phyloP scores from a whole-genome alignment of 2,888 invertebrate genomes.

The Morpho achilles region DNA sequence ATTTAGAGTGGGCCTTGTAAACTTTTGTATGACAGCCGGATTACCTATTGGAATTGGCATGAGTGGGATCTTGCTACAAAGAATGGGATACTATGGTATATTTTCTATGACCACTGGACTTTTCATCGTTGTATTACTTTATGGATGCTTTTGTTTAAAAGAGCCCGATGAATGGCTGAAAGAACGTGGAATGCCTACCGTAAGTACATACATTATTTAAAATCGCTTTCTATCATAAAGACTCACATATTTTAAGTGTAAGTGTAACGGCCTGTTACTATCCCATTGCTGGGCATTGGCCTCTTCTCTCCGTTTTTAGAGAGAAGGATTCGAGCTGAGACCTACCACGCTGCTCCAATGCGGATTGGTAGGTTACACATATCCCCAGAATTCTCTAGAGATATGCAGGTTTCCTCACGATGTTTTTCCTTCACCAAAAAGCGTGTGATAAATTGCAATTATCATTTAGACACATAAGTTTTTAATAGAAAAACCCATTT shows the following conservation, averaged over 20 bases:
- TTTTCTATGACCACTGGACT: conserved; percentile 56
- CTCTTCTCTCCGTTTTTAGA: too few species aligned
- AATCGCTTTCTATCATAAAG: background rate
- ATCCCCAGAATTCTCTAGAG: too few species aligned
- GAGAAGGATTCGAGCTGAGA: too few species aligned
- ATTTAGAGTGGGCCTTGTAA: conserved; percentile 80
- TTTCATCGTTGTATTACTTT: conserved; percentile 82
- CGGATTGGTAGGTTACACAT: too few species aligned
- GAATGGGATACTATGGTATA: conserved; percentile 67
- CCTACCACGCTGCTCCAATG: too few species aligned
- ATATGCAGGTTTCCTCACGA: too few species aligned
- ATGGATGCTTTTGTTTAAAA: conserved; percentile 84
- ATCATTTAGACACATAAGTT: too few species aligned
- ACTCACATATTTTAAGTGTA: background rate
- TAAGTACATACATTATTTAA: conserved; percentile 39
- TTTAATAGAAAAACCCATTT: too few species aligned
- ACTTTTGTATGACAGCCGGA: conserved; percentile 79
- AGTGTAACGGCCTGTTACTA: too few species aligned
- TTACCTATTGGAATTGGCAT: conserved; percentile 76
- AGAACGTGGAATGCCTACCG: conserved; percentile 53
- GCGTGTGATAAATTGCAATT: too few species aligned
- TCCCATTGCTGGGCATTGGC: too few species aligned
- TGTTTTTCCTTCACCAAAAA: too few species aligned
- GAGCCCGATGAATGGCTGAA: conserved; percentile 77
- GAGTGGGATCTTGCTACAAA: conserved; percentile 69